Evolutionary conservation across 2,888 invertebrate species (phyloP), one percentile per base, ranked within the genome.

Genomic region (Gandaritis pyraliata): DNA sequence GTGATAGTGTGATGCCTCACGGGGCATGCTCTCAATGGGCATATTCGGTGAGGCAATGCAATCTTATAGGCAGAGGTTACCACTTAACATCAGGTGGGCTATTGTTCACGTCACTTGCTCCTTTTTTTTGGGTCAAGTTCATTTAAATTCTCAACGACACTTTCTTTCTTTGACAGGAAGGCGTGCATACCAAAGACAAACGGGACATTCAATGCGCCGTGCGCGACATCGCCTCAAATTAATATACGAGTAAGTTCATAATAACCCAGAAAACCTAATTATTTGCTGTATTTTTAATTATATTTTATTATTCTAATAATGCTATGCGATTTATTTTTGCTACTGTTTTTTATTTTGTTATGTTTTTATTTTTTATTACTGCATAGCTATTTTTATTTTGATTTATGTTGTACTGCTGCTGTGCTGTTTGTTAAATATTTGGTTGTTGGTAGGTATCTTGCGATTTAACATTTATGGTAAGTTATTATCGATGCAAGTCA

Each of bases 341-440:
- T 50, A 61, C 36, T 41, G 30, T 52, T 61, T 33, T 62, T 16
- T 0, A 23, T 23, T 11, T 55, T 45, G 45, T 10, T 16, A 13
- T 23, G 11, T 29, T 11, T 39, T 8, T 48, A 15, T 49, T 6
- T 29, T 45, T 48, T 57, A 58, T 64, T 39, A 63, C 43, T 69
- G 69, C 72, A 56, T 64, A 68, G 33, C 58, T 47, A 58, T 61
- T 71, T 74, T 61, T 64, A 64, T 72, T 39, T 66, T 68, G 66
- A 36, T 55, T 47, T 45, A 56, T 36, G 23, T 55, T 60, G 56
- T 29, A 39, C 39, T 60, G 69, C 65, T 62, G 79, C 80, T 77
- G 65, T 58, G 81, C 77, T 54, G 58, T 69, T 80, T 73, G 75
- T 65, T 61, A 64, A 64, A 55, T 52, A 54, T 56, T 54, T 54